A percentile compares a stretch with the other conserved stretches of the same genome.
Conservation (phyloP, 2,888 invertebrate species). For the Drosophila longiperda region DNA sequence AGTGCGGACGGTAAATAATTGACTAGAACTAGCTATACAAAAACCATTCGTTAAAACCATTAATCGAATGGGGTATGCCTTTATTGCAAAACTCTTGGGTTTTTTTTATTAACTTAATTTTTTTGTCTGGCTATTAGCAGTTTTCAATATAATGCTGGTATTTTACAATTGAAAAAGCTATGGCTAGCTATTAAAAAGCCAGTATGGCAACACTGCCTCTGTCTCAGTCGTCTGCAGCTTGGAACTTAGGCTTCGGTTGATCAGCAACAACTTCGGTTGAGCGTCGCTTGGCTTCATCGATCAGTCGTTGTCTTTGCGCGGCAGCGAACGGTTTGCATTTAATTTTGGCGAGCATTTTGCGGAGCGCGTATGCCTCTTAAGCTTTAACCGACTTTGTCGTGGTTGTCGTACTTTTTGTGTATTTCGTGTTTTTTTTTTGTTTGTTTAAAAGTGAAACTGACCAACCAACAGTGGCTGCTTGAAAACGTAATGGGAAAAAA, state of each 20-base stretch:
- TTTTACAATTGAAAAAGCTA: neutral
- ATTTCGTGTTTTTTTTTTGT: conserved; percentile 19
- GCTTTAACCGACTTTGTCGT: conserved; percentile 5
- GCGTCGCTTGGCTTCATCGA: conserved; percentile 55
- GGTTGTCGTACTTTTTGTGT: conserved; percentile 22
- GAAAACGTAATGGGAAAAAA: conserved; percentile 45
- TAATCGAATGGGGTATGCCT: neutral
- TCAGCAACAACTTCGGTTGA: conserved; percentile 17
- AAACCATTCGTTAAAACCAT: neutral
- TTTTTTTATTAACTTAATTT: neutral
- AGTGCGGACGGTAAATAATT: neutral
- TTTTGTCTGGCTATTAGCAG: neutral
- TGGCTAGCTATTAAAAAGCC: neutral
- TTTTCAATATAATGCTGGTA: neutral
- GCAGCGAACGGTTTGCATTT: conserved; percentile 67
- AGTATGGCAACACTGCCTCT: conserved; percentile 1
- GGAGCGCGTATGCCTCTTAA: conserved; percentile 41
- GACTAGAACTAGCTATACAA: neutral
- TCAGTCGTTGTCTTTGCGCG: conserved; percentile 75
- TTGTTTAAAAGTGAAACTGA: conserved; percentile 65
- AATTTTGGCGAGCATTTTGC: conserved; percentile 14
- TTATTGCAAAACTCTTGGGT: neutral
- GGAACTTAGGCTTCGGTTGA: conserved; percentile 19
- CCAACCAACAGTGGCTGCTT: conserved; percentile 30
- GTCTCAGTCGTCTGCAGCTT: conserved; percentile 30